A percentile compares a stretch with the other conserved stretches of the same genome.
Conservation (phyloP, 1,140 invertebrate species). For the Saxidomus purpurata region DNA sequence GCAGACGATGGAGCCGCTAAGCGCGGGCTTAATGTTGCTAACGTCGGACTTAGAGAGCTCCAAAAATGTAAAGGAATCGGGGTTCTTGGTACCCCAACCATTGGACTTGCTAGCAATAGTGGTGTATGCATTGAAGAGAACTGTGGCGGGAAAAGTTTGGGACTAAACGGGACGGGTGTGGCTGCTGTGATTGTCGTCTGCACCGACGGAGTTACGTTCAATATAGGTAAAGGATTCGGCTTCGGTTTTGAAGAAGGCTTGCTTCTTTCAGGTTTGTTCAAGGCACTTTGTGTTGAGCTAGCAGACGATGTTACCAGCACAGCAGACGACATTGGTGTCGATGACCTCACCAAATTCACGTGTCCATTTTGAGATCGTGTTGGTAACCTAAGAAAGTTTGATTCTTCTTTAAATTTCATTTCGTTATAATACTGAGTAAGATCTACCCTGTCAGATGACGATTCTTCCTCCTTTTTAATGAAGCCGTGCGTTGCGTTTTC, state of each 20-base stretch:
- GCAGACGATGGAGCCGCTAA: slow-evolving; percentile 69
- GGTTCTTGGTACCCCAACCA: slow-evolving; percentile 73
- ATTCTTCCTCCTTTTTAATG: slow-evolving; percentile 50
- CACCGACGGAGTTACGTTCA: slow-evolving; percentile 65
- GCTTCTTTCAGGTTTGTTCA: slow-evolving; percentile 2
- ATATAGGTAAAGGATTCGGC: slow-evolving; percentile 74
- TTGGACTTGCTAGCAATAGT: slow-evolving; percentile 79
- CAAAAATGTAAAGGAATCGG: slow-evolving; percentile 82
- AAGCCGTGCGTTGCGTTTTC: slow-evolving; percentile 59
- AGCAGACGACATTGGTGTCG: slow-evolving; percentile 10
- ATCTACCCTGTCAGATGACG: slow-evolving; percentile 35
- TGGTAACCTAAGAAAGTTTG: not conserved
- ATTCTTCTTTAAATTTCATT: slow-evolving; percentile 1
- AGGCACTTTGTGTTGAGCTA: slow-evolving; percentile 12
- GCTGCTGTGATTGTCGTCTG: slow-evolving; percentile 47
- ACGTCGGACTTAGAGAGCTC: slow-evolving; percentile 82
- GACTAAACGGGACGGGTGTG: slow-evolving; percentile 57
- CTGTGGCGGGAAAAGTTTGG: slow-evolving; percentile 63
- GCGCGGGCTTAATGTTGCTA: slow-evolving; percentile 80
- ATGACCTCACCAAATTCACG: not conserved
- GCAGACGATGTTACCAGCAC: not conserved
- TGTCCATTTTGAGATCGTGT: slow-evolving; percentile 16
- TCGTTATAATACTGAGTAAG: slow-evolving; percentile 15
- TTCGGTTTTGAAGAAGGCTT: slow-evolving; percentile 64
- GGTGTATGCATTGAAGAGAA: slow-evolving; percentile 74